Conservation (phyloP, 2,888 invertebrate genomes). For the Rhingia campestris region DNA sequence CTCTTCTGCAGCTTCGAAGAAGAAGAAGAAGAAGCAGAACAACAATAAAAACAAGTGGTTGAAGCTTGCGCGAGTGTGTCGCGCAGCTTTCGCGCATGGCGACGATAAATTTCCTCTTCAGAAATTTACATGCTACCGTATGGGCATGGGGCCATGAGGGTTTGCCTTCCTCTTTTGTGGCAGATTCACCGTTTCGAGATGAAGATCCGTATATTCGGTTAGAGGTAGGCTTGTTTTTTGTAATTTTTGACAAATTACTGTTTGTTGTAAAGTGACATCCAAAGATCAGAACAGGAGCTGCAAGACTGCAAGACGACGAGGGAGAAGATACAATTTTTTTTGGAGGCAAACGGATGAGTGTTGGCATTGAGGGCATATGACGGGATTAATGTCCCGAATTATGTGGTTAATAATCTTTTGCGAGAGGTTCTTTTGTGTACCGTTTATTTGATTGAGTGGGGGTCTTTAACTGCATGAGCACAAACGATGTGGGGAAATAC, state of each 20-base stretch:
- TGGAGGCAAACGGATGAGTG: constrained; percentile 23
- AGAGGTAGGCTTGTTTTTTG: constrained; percentile 39
- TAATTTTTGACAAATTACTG: constrained; percentile 68
- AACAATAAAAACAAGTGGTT: constrained; percentile 12
- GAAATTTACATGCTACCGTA: constrained; percentile 72
- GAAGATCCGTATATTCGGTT: constrained; percentile 34
- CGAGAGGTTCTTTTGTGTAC: constrained; percentile 20
- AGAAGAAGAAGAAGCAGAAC: neutral
- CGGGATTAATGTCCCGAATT: constrained; percentile 61
- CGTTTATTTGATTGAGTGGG: constrained; percentile 2
- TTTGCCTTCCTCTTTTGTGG: constrained; percentile 1
- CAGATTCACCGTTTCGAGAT: constrained; percentile 16
- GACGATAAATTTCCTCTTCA: constrained; percentile 64
- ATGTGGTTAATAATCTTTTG: constrained; percentile 48
- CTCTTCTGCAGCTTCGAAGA: neutral
- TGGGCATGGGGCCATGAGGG: constrained; percentile 32
- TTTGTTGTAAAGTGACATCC: constrained; percentile 58
- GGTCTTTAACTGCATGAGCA: constrained; percentile 28
- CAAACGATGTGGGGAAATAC: neutral
- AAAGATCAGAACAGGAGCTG: constrained; percentile 27
- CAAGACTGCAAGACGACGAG: constrained; percentile 3
- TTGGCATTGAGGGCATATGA: constrained; percentile 44
- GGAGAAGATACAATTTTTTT: neutral
- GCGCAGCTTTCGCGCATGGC: constrained; percentile 49
- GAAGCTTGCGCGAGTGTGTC: constrained; percentile 43